Percentiles rank a stretch among this genome's conserved stretches.
Conservation (phyloP, 2,888 invertebrate species). For the Mylabris sibirica region DNA sequence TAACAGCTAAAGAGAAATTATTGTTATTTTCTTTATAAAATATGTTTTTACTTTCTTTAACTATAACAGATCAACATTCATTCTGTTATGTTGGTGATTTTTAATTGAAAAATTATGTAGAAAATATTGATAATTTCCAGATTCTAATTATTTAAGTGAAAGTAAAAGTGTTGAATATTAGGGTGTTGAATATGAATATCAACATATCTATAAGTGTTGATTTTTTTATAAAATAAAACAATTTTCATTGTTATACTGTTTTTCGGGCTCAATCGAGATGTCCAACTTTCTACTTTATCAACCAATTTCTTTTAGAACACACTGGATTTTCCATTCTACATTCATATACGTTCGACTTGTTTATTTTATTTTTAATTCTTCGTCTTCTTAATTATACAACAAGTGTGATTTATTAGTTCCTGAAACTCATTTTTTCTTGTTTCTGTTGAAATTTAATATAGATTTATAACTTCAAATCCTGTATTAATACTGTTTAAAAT, state of each 20-base stretch:
- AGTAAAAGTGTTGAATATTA: background rate
- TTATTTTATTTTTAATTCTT: background rate
- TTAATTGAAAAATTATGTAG: background rate
- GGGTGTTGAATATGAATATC: no score
- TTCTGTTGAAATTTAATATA: no score
- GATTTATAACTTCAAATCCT: no score
- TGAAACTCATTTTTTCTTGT: no score
- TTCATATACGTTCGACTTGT: background rate
- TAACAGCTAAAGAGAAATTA: background rate
- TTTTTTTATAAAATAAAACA: no score
- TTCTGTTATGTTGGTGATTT: background rate
- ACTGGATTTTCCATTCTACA: background rate
- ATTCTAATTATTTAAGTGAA: background rate
- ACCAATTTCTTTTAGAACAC: background rate
- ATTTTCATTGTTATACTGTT: no score
- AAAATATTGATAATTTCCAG: background rate
- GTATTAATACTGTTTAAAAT: no score
- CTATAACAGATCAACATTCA: conserved; percentile 4
- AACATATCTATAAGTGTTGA: no score
- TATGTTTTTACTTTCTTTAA: conserved; percentile 1
- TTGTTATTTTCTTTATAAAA: background rate
- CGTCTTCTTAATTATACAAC: background rate
- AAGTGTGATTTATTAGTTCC: no score
- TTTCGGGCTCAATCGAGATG: background rate
- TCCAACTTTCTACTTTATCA: background rate